Base-by-base conservation (phyloP, 1,140 invertebrate species). In the Atta cephalotes region DNA sequence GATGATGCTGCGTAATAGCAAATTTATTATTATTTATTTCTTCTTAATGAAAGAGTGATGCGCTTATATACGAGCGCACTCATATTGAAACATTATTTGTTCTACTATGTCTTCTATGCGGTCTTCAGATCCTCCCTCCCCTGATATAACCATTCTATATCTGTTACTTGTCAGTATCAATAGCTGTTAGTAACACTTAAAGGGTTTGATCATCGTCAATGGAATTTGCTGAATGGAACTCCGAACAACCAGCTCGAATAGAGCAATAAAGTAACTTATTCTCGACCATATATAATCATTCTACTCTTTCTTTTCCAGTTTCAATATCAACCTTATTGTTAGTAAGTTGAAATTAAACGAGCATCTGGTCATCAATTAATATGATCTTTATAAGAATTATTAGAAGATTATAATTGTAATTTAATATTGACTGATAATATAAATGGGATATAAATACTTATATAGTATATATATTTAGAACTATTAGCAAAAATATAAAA, bases 191-290 rank as follows among this genome's bases (percentile, higher is more conserved):
- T 14, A 53, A 81, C 49, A 71, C 78, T 81, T 81, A 58, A 81
- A 70, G 65, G 65, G 18, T 81, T 71, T 81, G 78, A 81, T 58
- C 21, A 81, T 39, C 65, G 21, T 71, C 65, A 81, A 84, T 76
- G 60, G 21, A 84, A 84, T 76, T 84, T 60, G 14, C 71, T 77
- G 58, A 78, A 77, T 84, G 71, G 4, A 77, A 62, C 68, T 63
- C 18, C 71, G 71, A 84, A 60, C 71, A 60, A 18, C 16, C 14
- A 84, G 14, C 12, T n/a, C 63, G 25, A 82, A 74, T 49, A 49
- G 81, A 45, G 74, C 71, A 35, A 49, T 49, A 49, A 78, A 45
- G 18, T 51, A 6, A n/a, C 49, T 81, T 70, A 56, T 51, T 79
- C 39, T 31, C 12, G n/a, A 16, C 14, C n/a, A 1, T 76, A 2